Evolutionary conservation across 2,113 vertebrate genomes (phyloP), one percentile per base, ranked within the genome.

Genomic region (Oryzias curvinotus): DNA sequence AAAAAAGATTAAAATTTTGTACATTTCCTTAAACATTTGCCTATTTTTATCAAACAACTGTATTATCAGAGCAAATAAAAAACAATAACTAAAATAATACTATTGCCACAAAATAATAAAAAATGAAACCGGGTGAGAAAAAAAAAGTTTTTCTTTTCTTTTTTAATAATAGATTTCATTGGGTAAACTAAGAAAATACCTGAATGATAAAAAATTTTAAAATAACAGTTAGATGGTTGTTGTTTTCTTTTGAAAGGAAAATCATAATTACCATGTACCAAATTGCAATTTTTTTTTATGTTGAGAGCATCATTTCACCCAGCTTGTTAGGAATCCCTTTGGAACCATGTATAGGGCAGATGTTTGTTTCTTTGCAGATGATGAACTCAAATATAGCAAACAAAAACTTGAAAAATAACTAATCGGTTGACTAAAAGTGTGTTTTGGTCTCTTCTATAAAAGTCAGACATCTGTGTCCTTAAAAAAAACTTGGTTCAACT

Each of bases 251-350:
- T 62, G 73, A 75, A 78, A 65, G n/a, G 44, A 59, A 70, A 75
- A 62, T 75, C 79, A 73, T 58, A 62, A 71, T 65, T 75, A 78
- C n/a, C n/a, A 81, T 77, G 78, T 78, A 57, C 56, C 44, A 30
- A 12, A 55, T 45, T 83, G 6, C 46, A 65, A 73, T 2, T 8
- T 36, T 2, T 36, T 36, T 28, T 36, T 72, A 76, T 57, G 7
- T 21, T 14, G 52, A 14, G 65, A 30, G 30, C 23, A 68, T 51
- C 48, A 36, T 55, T 73, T 19, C 49, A 58, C 57, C 57, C 62
- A 59, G 49, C 3, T 25, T 58, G 59, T 73, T 49, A 59, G 57
- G 53, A 44, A 63, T 50, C 78, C 45, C 74, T 71, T 23, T 21
- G 76, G 76, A 53, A 65, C 57, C 14, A 14, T 59, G 47, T 43